Conservation (phyloP, 1,140 invertebrate genomes). For the Mactra quadrangularis region DNA sequence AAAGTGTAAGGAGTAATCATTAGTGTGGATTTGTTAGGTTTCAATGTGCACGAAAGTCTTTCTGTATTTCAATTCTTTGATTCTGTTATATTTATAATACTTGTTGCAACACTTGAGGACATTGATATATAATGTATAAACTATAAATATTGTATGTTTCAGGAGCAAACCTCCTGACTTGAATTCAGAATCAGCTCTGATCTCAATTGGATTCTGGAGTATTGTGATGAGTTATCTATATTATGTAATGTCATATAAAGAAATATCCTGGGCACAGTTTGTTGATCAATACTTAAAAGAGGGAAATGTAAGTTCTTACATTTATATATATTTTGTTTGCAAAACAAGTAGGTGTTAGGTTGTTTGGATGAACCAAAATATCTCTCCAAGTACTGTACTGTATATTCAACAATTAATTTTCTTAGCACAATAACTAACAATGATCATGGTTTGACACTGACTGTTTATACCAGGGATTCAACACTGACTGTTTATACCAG, state of each 20-base stretch:
- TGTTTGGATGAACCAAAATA: too few species aligned
- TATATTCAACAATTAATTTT: too few species aligned
- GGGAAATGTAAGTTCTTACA: slow-evolving; percentile 86
- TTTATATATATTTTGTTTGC: slow-evolving; percentile 1
- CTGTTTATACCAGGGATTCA: too few species aligned
- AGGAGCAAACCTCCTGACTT: not conserved
- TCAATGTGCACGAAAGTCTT: too few species aligned
- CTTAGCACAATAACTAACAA: too few species aligned
- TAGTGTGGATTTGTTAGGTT: too few species aligned
- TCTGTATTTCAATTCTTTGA: too few species aligned
- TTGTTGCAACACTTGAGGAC: not conserved
- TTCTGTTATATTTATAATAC: not conserved
- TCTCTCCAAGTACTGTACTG: too few species aligned
- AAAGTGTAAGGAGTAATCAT: too few species aligned
- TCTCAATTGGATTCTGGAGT: not conserved
- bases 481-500: too few species aligned
- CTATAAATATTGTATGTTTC: not conserved
- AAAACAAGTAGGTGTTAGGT: too few species aligned
- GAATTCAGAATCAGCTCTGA: not conserved
- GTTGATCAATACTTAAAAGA: slow-evolving; percentile 93
- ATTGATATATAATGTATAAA: not conserved
- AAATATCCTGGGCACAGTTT: slow-evolving; percentile 99
- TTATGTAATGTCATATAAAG: slow-evolving; percentile 87
- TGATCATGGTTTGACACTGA: too few species aligned
- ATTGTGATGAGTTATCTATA: not conserved